These are phyloP conservation scores for Gibbula magus DNA, from an alignment of 2,888 invertebrate species.

Conservation along the genomic window DNA sequence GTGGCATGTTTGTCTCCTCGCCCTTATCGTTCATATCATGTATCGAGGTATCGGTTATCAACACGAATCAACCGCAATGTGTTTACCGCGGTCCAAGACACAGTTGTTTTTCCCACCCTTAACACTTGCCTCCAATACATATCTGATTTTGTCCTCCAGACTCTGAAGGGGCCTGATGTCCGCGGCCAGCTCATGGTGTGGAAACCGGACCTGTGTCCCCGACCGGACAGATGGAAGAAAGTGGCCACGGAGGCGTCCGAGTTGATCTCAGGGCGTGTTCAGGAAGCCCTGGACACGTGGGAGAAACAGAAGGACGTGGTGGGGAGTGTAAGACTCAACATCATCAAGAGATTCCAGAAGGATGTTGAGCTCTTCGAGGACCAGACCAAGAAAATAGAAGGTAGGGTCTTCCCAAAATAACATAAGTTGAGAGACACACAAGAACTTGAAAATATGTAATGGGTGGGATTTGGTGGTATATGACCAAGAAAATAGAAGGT, in stretches of 20 bases:
- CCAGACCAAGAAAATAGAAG: slow-evolving; percentile 65
- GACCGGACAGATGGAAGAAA: slow-evolving; percentile 47
- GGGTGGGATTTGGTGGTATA: too few species aligned
- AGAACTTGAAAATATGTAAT: too few species aligned
- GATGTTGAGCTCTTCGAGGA: slow-evolving; percentile 67
- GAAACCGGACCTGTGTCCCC: slow-evolving; percentile 39
- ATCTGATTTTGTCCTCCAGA: not conserved
- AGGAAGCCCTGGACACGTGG: slow-evolving; percentile 63
- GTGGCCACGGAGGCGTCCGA: slow-evolving; percentile 44
- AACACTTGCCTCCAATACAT: too few species aligned
- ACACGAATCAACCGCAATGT: too few species aligned
- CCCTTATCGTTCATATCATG: too few species aligned
- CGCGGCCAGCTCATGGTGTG: not conserved
- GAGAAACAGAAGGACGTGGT: slow-evolving; percentile 55
- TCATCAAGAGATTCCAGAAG: slow-evolving; percentile 60
- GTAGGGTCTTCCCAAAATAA: slow-evolving; percentile 34
- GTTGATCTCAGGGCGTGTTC: slow-evolving; percentile 55
- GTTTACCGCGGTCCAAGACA: too few species aligned
- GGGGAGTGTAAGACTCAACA: slow-evolving; percentile 48
- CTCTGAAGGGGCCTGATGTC: not conserved
- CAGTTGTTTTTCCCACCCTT: too few species aligned
- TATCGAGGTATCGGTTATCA: too few species aligned
- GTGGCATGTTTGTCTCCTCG: too few species aligned
- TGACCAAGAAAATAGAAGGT: slow-evolving; percentile 65
- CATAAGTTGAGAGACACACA: too few species aligned